phyloP scores from a whole-genome alignment of 1,140 invertebrate species.

The Drosophila leontia region DNA sequence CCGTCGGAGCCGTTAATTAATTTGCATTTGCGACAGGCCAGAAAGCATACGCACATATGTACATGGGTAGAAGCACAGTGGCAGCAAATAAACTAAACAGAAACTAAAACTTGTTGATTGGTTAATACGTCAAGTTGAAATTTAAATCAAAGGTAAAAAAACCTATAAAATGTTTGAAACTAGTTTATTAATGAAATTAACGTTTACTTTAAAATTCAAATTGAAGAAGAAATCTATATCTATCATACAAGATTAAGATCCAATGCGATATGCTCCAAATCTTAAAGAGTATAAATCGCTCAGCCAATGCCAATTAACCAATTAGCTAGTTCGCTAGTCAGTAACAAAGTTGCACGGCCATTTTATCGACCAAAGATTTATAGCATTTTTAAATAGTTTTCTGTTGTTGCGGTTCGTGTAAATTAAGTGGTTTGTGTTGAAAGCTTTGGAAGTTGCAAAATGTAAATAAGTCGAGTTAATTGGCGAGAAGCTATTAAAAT shows the following conservation, averaged over 20 bases:
- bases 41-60: conserved; percentile 6
- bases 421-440: conserved; percentile 48
- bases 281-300: conserved; percentile 22
- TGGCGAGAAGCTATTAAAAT: conserved; percentile 31
- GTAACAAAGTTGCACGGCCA: conserved; percentile 45
- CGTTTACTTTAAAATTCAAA: background rate
- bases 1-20: conserved; percentile 71
- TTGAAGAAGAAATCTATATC: too few species aligned
- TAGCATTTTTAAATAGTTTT: conserved; percentile 70
- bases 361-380: conserved; percentile 73
- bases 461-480: conserved; percentile 43
- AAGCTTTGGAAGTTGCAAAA: conserved; percentile 49
- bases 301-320: conserved; percentile 58
- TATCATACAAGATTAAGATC: background rate
- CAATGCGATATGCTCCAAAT: background rate
- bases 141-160: background rate
- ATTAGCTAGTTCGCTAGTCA: conserved; percentile 35
- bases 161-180: background rate
- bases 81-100: conserved; percentile 16
- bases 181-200: too few species aligned
- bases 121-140: conserved; percentile 13
- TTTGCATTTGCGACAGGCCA: conserved; percentile 70
- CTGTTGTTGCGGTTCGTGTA: conserved; percentile 23
- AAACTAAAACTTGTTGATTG: conserved; percentile 73
- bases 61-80: conserved; percentile 10